These are phyloP conservation scores for Tetragonisca angustula DNA, from an alignment of 2,888 invertebrate genomes.

Conservation along the genomic window DNA sequence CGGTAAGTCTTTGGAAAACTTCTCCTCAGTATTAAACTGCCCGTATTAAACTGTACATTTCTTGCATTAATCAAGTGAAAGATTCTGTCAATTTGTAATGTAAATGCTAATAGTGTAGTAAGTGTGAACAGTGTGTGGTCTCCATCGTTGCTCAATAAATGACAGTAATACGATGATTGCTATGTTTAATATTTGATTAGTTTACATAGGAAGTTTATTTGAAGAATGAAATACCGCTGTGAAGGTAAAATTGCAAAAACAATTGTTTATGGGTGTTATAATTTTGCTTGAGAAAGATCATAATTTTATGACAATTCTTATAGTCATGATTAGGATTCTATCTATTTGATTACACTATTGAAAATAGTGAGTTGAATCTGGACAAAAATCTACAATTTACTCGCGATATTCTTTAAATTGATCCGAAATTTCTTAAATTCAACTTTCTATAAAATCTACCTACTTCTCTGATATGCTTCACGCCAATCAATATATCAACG, in stretches of 20 bases:
- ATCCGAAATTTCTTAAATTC: no score
- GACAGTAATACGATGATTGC: background rate
- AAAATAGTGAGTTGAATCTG: no score
- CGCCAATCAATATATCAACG: no score
- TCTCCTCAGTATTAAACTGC: conserved; percentile 32
- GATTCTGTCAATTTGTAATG: background rate
- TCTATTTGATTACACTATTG: no score
- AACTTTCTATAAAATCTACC: no score
- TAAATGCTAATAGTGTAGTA: background rate
- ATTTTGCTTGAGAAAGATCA: background rate
- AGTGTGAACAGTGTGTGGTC: conserved; percentile 42
- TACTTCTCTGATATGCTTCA: no score
- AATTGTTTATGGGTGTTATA: background rate
- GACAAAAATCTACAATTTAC: no score
- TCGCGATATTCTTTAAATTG: no score
- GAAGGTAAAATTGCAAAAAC: background rate
- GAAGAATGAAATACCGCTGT: background rate
- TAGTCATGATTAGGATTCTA: no score
- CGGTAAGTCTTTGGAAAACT: conserved; percentile 75
- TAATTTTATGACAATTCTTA: background rate
- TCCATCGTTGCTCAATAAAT: background rate
- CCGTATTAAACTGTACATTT: background rate
- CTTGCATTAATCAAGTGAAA: background rate
- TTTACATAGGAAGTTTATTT: background rate
- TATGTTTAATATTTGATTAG: background rate